Conservation (phyloP, 2,888 invertebrate genomes). For the Sphaerophoria taeniata region DNA sequence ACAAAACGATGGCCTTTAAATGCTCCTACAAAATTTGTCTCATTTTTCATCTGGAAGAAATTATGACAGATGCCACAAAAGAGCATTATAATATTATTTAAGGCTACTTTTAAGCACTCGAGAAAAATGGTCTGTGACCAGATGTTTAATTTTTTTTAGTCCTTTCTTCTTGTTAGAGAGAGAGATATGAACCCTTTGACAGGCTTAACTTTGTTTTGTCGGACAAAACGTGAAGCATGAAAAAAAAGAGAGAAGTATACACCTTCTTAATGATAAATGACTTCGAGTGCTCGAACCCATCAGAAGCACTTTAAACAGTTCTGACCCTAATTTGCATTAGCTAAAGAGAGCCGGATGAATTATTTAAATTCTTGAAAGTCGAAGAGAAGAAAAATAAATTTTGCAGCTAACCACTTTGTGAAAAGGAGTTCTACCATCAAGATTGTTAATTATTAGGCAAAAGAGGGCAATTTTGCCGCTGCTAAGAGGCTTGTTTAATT, state of each 20-base stretch:
- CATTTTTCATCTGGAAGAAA: too few relatives aligned
- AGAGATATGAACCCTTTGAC: not conserved
- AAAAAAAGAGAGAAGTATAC: not conserved
- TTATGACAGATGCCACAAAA: conserved; percentile 24
- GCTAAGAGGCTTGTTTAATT: not conserved
- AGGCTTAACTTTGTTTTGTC: not conserved
- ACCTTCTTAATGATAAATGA: conserved; percentile 21
- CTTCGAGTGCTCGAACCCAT: not conserved
- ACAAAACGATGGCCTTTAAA: too few relatives aligned
- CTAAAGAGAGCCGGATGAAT: conserved; percentile 8
- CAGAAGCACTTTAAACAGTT: not conserved
- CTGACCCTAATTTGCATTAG: conserved; percentile 33
- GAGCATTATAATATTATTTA: conserved; percentile 22
- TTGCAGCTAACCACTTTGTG: conserved; percentile 18
- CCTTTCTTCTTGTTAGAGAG: not conserved
- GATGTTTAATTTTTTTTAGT: not conserved
- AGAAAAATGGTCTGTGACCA: conserved; percentile 17
- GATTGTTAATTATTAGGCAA: not conserved
- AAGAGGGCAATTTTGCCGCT: not conserved
- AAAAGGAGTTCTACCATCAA: not conserved
- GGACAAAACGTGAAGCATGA: not conserved
- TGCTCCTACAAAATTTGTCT: too few relatives aligned
- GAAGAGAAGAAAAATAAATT: not conserved
- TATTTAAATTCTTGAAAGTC: conserved; percentile 4
- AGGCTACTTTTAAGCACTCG: conserved; percentile 11